phyloP scores from a whole-genome alignment of 2,888 invertebrate genomes.

The Diadegma fenestrale region DNA sequence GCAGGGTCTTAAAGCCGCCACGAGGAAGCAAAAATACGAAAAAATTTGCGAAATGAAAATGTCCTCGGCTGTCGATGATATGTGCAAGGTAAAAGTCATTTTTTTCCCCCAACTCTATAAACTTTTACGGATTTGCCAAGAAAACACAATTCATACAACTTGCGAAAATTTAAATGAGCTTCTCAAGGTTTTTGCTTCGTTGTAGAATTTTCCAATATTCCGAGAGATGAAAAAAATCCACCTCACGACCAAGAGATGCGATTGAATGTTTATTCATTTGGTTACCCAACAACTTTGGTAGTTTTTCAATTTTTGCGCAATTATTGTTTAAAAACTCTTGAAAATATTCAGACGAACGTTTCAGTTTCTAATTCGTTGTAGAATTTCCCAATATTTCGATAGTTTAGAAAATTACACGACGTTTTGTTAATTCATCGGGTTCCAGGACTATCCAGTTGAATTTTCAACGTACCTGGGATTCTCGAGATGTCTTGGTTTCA shows the following conservation, averaged over 20 bases:
- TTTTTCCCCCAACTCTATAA: neutral
- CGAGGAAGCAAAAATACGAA: slow-evolving; percentile 99
- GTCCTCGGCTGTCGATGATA: slow-evolving; percentile 98
- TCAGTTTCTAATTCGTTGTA: too few relatives aligned
- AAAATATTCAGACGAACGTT: too few relatives aligned
- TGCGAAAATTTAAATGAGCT: neutral
- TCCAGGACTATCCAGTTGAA: slow-evolving; percentile 98
- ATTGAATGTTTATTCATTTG: too few relatives aligned
- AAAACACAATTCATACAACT: neutral
- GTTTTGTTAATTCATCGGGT: neutral
- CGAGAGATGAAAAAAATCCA: too few relatives aligned
- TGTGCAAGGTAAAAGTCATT: slow-evolving; percentile 92
- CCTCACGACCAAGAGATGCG: too few relatives aligned
- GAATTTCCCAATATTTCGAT: too few relatives aligned
- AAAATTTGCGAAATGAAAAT: slow-evolving; percentile 99
- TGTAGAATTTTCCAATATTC: too few relatives aligned
- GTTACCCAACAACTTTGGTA: too few relatives aligned
- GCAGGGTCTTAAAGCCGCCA: slow-evolving; percentile 99
- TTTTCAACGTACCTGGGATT: slow-evolving; percentile 99
- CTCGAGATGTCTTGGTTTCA: slow-evolving; percentile 98
- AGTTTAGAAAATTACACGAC: too few relatives aligned
- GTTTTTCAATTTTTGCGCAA: too few relatives aligned
- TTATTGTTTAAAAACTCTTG: too few relatives aligned
- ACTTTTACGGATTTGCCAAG: neutral
- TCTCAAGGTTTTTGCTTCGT: too few relatives aligned